Conservation (phyloP, 2,113 vertebrate genomes). For the Ondatra zibethicus region DNA sequence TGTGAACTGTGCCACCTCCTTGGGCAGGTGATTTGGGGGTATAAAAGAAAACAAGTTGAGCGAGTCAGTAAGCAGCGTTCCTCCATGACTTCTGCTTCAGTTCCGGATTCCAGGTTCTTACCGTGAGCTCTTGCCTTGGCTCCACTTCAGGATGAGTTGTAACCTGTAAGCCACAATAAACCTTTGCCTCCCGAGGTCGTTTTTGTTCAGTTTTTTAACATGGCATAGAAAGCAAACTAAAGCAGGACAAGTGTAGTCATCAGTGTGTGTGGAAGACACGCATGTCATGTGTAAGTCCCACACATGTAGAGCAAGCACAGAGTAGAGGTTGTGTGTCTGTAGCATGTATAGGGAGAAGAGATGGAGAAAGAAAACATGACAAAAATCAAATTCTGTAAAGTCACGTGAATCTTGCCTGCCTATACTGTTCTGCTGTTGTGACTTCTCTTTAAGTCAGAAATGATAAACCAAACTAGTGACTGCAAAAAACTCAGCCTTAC, state of each 20-base stretch:
- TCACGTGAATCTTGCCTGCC: not conserved
- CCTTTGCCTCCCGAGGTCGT: not conserved
- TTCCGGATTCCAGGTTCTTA: not conserved
- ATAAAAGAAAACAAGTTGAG: no score
- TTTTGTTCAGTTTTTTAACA: not conserved
- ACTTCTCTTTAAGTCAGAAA: conserved; percentile 14
- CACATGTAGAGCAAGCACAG: not conserved
- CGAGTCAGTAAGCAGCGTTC: not conserved
- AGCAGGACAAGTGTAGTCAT: not conserved
- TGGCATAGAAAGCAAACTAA: not conserved
- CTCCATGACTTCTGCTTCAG: not conserved
- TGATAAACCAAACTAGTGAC: not conserved
- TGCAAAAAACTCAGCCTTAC: not conserved
- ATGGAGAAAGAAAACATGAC: not conserved
- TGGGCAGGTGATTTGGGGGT: not conserved
- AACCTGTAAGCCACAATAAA: not conserved
- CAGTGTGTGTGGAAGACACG: not conserved
- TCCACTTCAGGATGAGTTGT: not conserved
- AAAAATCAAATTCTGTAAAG: not conserved
- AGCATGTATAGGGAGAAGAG: not conserved
- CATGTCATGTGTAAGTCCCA: not conserved
- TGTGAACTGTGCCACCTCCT: not conserved
- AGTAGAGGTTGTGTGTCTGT: not conserved
- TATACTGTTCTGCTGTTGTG: not conserved
- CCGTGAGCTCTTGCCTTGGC: not conserved